These are phyloP conservation scores for Bradynema listronoti DNA, from an alignment of 1,140 invertebrate species.

Conservation along the genomic window DNA sequence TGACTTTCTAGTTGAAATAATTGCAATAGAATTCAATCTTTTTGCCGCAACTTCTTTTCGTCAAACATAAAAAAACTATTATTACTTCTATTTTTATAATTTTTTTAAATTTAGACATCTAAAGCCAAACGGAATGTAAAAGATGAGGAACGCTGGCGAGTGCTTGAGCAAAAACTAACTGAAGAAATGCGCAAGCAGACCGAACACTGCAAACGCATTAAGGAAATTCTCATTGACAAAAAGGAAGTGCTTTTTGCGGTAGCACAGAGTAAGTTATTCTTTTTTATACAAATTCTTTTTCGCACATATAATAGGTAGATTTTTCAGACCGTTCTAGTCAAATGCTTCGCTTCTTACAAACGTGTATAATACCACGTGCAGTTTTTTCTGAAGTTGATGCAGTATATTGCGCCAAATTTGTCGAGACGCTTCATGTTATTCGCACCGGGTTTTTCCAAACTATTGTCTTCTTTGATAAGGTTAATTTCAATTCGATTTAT, in stretches of 20 bases:
- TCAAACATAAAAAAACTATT: too few species aligned
- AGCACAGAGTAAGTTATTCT: constrained; percentile 13
- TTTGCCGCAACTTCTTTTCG: too few species aligned
- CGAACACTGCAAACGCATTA: constrained; percentile 71
- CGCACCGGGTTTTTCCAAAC: constrained; percentile 96
- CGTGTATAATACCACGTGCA: constrained; percentile 89
- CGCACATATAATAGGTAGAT: not conserved
- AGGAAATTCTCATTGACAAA: constrained; percentile 20
- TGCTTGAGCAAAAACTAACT: constrained; percentile 81
- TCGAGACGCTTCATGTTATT: constrained; percentile 84
- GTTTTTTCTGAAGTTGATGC: constrained; percentile 89
- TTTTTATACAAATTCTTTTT: not conserved
- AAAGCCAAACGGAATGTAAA: constrained; percentile 78
- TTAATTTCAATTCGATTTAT: constrained; percentile 60
- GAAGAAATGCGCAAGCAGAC: constrained; percentile 86
- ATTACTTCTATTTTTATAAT: too few species aligned
- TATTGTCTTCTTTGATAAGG: constrained; percentile 88
- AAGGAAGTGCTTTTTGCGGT: constrained; percentile 32
- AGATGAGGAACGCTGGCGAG: constrained; percentile 77
- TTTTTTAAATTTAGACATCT: constrained; percentile 9
- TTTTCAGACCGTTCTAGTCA: constrained; percentile 28
- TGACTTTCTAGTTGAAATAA: too few species aligned
- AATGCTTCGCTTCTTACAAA: constrained; percentile 87
- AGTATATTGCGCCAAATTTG: constrained; percentile 92
- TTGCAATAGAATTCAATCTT: too few species aligned